Evolutionary conservation across 2,797 vertebrate genomes (phyloP), one percentile per base, ranked within the genome.

Genomic region (Podarcis lilfordi): DNA sequence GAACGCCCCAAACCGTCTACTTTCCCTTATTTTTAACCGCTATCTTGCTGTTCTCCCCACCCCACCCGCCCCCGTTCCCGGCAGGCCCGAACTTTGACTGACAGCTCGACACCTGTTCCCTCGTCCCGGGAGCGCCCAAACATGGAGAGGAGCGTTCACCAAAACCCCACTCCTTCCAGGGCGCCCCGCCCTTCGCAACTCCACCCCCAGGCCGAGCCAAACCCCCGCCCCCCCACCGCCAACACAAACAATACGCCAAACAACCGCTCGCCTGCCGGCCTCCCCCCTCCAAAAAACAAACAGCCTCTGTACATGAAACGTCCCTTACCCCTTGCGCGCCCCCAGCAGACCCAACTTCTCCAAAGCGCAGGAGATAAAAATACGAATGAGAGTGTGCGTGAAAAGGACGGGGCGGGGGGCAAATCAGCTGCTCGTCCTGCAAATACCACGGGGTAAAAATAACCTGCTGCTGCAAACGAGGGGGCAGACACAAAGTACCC

Each of bases 81-180:
- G 88, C 88, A 82, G 90, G 92, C 88, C 85, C 13, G 89, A 89
- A 82, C 86, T 59, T 96, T 96, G 97, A 94, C 95, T 96, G 96
- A 96, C 95, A 95, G 91, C 83, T 89, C 89, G 96, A 94, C 97
- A 97, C 97, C 97, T 97, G 97, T 97, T 97, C 96, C 95, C 93
- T 88, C 9, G 91, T 93, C 27, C 87, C 92, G 89, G 50, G 89
- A 89, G 94, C 89, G 93, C 85, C 91, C 93, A 87, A 86, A 88
- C 88, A 91, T 84, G 94, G 94, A 94, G 93, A 94, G 92, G 86
- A 92, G 92, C 91, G 88, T 94, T 94, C 94, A 72, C 89, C 94
- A 92, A 86, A 93, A 89, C 10, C 94, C 93, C 89, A 83, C 91
- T 74, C 91, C 37, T 91, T 88, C 89, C 23, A 84, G 86, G 87